phyloP scores from a whole-genome alignment of 2,888 invertebrate species.

The Tenthredo livida region DNA sequence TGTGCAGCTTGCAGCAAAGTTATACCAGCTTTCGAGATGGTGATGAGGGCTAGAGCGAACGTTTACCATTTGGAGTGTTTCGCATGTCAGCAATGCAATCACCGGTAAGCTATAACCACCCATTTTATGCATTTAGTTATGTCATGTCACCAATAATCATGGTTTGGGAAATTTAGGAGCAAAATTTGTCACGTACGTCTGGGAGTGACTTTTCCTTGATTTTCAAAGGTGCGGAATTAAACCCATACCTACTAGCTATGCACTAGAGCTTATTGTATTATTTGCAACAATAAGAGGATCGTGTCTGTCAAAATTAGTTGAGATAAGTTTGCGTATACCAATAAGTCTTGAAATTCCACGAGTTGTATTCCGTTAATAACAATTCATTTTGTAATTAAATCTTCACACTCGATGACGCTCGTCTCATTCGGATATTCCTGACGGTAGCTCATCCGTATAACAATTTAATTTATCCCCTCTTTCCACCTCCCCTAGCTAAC shows the following conservation, averaged over 20 bases:
- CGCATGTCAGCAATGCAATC: slow-evolving; percentile 96
- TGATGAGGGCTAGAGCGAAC: slow-evolving; percentile 95
- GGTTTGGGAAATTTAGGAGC: not conserved
- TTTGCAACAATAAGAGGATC: not conserved
- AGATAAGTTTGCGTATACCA: not conserved
- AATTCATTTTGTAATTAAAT: slow-evolving; percentile 71
- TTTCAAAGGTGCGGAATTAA: slow-evolving; percentile 10
- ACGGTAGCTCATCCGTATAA: slow-evolving; percentile 74
- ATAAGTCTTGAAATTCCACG: slow-evolving; percentile 52
- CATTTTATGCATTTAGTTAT: not conserved
- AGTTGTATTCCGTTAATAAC: slow-evolving; percentile 67
- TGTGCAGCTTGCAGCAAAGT: slow-evolving; percentile 96
- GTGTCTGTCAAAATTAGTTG: slow-evolving; percentile 21
- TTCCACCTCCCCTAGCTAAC: slow-evolving; percentile 11
- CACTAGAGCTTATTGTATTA: not conserved
- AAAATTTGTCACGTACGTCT: not conserved
- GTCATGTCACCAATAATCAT: not conserved
- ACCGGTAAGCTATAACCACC: slow-evolving; percentile 83
- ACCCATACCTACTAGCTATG: not conserved
- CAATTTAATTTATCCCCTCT: slow-evolving; percentile 74
- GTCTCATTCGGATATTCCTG: slow-evolving; percentile 68
- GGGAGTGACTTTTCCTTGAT: not conserved
- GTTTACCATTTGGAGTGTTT: slow-evolving; percentile 97
- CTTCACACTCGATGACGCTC: slow-evolving; percentile 70
- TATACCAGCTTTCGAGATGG: slow-evolving; percentile 97